Percentiles rank a stretch among this genome's conserved stretches.
Conservation (phyloP, 2,113 vertebrate genomes). For the Gambusia holbrooki region DNA sequence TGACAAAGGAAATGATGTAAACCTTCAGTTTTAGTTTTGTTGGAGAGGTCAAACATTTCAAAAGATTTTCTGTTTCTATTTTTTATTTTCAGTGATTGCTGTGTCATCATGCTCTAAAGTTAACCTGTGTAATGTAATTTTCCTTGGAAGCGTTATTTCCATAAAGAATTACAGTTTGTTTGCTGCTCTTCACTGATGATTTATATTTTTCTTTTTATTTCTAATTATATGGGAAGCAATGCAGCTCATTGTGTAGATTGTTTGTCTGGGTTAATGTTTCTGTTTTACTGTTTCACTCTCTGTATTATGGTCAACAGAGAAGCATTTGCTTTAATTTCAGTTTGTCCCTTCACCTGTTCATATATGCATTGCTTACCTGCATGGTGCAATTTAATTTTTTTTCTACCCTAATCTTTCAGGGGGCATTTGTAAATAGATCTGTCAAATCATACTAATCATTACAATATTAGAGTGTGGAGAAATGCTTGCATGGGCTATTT, state of each 20-base stretch:
- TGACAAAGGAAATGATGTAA: background rate
- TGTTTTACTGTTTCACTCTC: background rate
- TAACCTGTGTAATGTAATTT: background rate
- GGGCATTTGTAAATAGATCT: background rate
- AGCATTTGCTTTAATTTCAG: too few relatives aligned
- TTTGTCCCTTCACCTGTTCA: too few relatives aligned
- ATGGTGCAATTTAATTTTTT: too few relatives aligned
- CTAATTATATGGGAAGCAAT: background rate
- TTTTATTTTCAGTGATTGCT: background rate
- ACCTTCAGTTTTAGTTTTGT: background rate
- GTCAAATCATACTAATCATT: background rate
- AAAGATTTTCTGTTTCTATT: background rate
- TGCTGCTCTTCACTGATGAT: background rate
- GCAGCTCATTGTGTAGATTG: background rate
- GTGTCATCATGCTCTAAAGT: background rate
- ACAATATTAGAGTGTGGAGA: too few relatives aligned
- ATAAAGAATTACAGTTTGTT: background rate
- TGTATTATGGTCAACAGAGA: too few relatives aligned
- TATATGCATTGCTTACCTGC: too few relatives aligned
- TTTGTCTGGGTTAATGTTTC: background rate
- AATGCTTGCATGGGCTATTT: too few relatives aligned
- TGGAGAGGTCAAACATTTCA: background rate
- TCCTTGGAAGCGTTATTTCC: background rate
- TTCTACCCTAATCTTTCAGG: too few relatives aligned
- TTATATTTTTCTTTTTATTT: background rate